A percentile compares a stretch with the other conserved stretches of the same genome.
These are phyloP conservation scores for Calyptommatus sinebrachiatus DNA, from an alignment of 2,113 vertebrate species.

Conservation along the genomic window DNA sequence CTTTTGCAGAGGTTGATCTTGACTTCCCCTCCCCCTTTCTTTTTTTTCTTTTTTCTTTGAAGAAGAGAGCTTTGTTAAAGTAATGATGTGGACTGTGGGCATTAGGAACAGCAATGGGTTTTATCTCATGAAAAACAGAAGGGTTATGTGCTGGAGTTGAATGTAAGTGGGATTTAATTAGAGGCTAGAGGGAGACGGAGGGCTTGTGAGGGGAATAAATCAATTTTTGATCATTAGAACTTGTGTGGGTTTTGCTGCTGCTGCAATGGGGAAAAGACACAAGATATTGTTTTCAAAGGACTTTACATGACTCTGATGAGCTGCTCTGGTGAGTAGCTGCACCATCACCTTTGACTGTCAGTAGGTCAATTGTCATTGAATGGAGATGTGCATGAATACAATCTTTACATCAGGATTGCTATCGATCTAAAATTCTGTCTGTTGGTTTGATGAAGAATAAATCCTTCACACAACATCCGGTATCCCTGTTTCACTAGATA, in stretches of 20 bases:
- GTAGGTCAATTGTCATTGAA: not conserved
- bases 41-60: slow-evolving; percentile 14
- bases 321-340: slow-evolving; percentile 5
- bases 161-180: slow-evolving; percentile 54
- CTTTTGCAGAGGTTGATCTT: not conserved
- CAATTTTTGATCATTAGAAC: slow-evolving; percentile 58
- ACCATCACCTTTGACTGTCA: slow-evolving; percentile 34
- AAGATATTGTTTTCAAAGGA: slow-evolving; percentile 43
- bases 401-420: too few relatives aligned
- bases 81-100: slow-evolving; percentile 20
- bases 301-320: slow-evolving; percentile 27
- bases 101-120: slow-evolving; percentile 4
- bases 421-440: too few relatives aligned
- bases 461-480: too few relatives aligned
- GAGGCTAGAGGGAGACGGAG: slow-evolving; percentile 40
- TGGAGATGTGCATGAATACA: too few relatives aligned
- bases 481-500: too few relatives aligned
- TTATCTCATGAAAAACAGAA: slow-evolving; percentile 49
- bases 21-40: not conserved
- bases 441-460: too few relatives aligned
- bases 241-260: slow-evolving; percentile 39
- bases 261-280: slow-evolving; percentile 38
- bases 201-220: slow-evolving; percentile 57
- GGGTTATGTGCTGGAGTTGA: slow-evolving; percentile 33
- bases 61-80: not conserved